Evolutionary conservation across 2,888 invertebrate species (phyloP).

Genomic region (Drosophila mercatorum): DNA sequence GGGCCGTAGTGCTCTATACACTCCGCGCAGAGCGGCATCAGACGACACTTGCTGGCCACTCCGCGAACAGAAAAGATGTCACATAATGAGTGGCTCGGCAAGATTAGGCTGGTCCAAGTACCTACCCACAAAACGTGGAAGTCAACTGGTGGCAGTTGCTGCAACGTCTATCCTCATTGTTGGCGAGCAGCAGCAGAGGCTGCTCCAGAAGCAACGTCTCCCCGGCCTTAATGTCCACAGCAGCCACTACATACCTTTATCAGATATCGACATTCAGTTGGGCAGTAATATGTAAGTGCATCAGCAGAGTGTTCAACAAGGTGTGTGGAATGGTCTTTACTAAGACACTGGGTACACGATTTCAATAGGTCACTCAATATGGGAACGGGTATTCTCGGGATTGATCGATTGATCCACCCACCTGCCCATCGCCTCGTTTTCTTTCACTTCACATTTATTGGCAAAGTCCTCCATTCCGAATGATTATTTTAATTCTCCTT

Average conservation of each 20-base stretch:
- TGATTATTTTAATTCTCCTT: neutral
- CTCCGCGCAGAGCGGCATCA: constrained; percentile 85
- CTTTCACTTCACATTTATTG: constrained; percentile 76
- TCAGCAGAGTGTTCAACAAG: neutral
- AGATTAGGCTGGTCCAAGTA: neutral
- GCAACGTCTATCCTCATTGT: constrained; percentile 83
- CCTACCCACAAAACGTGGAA: constrained; percentile 78
- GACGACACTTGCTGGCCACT: constrained; percentile 85
- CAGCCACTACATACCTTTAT: constrained; percentile 83
- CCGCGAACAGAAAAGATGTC: constrained; percentile 11
- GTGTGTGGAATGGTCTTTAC: neutral
- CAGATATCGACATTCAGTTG: neutral
- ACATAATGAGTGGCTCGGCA: constrained; percentile 4
- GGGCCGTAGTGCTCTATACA: constrained; percentile 85
- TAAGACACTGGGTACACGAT: neutral
- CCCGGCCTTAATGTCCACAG: constrained; percentile 86
- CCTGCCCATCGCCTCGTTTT: constrained; percentile 79
- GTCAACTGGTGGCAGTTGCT: constrained; percentile 85
- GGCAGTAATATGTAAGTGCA: no score
- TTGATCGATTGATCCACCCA: constrained; percentile 31
- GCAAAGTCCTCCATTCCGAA: constrained; percentile 72
- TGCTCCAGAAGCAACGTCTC: constrained; percentile 86
- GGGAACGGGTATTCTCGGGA: neutral
- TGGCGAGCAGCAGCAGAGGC: constrained; percentile 86
- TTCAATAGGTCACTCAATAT: no score